Base-by-base conservation (phyloP, 2,113 vertebrate species). In the Triplophysa rosa region DNA sequence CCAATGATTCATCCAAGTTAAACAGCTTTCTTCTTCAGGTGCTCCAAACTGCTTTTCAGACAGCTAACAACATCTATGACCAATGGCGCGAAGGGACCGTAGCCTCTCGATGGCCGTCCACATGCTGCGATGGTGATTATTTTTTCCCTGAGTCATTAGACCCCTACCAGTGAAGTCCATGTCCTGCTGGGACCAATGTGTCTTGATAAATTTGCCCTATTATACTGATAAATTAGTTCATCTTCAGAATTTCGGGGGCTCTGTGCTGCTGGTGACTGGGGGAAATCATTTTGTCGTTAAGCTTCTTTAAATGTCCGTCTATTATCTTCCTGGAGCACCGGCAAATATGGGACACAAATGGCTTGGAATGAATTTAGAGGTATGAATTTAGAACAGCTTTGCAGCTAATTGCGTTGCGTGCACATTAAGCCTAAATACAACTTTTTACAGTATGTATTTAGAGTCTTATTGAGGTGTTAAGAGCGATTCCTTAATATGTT, bases 181-280 rank as follows among this genome's bases (percentile, higher is more conserved):
- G 83, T 77, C 85, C 86, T 82, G 86, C 87, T 78, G 84, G 85
- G 87, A 78, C 83, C 80, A 82, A 75, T 79, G 86, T 78, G 84
- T 82, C 86, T 85, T 92, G 88, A 90, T 90, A 88, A 82, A 90
- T 90, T 84, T 85, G 29, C 67, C 80, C 87, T 80, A 87, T 91
- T 89, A 88, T 88, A 82, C 77, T 89, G 89, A 88, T 89, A 88
- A 89, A 90, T 89, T 84, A 87, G 87, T 77, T 73, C 68, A 78
- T 82, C 80, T 67, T 84, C 73, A 79, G 64, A 71, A 68, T 74
- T 59, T 66, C 77, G 1, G 67, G 73, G 77, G 74, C 72, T 77
- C 73, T 80, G 70, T 86, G 83, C 76, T 81, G 77, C 77, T 81
- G 68, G 52, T 79, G 80, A 72, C 78, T 77, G 58, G 79, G 84